These are phyloP conservation scores for Campopleginae sp. DNA, from an alignment of 2,888 invertebrate genomes.

Conservation along the genomic window DNA sequence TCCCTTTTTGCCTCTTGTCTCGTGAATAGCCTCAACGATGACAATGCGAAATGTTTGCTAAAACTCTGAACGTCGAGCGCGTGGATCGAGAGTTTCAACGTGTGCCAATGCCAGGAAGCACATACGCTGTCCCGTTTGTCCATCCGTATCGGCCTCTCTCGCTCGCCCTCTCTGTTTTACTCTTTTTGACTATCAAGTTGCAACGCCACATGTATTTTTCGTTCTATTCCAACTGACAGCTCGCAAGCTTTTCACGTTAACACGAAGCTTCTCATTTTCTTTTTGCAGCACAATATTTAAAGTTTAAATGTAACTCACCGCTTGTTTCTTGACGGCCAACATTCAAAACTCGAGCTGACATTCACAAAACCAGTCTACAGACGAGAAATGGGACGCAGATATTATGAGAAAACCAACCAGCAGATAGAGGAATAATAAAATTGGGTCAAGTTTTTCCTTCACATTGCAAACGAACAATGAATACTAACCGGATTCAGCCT, in stretches of 20 bases:
- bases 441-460: conserved; percentile 9
- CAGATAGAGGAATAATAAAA: conserved; percentile 6
- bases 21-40: conserved; percentile 52
- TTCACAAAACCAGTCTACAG: conserved; percentile 2
- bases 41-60: conserved; percentile 63
- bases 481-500: not conserved
- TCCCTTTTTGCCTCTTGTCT: not conserved
- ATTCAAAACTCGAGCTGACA: not conserved
- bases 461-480: not conserved
- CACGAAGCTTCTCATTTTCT: conserved; percentile 1
- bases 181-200: not conserved
- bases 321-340: not conserved
- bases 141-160: conserved; percentile 1
- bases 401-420: not conserved
- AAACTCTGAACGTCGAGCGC: conserved; percentile 42
- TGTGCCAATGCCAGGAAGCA: conserved; percentile 54
- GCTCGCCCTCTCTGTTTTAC: not conserved
- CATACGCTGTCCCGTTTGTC: conserved; percentile 33
- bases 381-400: not conserved
- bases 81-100: conserved; percentile 25
- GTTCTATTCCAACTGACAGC: conserved; percentile 26
- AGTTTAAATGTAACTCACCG: conserved; percentile 10
- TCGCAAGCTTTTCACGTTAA: conserved; percentile 23
- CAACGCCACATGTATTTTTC: conserved; percentile 34
- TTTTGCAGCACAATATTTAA: conserved; percentile 1